These are phyloP conservation scores for Tachyglossus aculeatus DNA, from an alignment of 2,797 vertebrate genomes.

Conservation along the genomic window DNA sequence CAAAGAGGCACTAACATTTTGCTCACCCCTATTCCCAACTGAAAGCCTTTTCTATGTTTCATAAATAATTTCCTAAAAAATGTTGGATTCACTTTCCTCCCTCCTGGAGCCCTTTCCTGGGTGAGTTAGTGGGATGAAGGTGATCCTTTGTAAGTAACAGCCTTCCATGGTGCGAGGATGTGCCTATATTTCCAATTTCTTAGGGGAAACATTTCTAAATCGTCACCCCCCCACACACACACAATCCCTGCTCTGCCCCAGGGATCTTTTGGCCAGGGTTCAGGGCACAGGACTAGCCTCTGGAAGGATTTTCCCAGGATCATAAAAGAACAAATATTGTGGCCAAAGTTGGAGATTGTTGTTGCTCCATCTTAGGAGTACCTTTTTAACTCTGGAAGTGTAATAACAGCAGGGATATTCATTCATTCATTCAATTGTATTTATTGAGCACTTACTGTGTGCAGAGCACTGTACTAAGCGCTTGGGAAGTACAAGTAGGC, in stretches of 20 bases:
- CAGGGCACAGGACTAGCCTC: not conserved
- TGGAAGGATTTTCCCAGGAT: not conserved
- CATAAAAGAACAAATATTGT: not conserved
- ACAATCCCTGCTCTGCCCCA: not conserved
- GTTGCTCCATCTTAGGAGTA: too few species aligned
- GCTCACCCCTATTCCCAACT: constrained; percentile 71
- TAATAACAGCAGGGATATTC: too few species aligned
- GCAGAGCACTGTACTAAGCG: too few species aligned
- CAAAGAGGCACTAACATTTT: constrained; percentile 76
- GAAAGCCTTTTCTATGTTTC: constrained; percentile 69
- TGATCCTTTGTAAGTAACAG: constrained; percentile 13
- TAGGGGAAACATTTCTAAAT: not conserved
- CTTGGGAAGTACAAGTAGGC: too few species aligned
- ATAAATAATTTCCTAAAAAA: constrained; percentile 75
- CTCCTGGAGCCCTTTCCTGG: not conserved
- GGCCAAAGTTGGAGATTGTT: too few species aligned
- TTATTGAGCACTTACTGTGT: too few species aligned
- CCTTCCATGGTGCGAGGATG: constrained; percentile 6
- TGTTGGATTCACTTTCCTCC: constrained; percentile 52
- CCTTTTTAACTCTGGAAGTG: too few species aligned
- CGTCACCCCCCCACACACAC: not conserved
- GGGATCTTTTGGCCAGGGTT: not conserved
- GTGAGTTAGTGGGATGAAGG: constrained; percentile 44
- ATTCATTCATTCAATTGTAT: too few species aligned
- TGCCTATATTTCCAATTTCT: constrained; percentile 27